A percentile compares a stretch with the other conserved stretches of the same genome.
Conservation (phyloP, 2,888 invertebrate genomes). For the Perdita meconis region DNA sequence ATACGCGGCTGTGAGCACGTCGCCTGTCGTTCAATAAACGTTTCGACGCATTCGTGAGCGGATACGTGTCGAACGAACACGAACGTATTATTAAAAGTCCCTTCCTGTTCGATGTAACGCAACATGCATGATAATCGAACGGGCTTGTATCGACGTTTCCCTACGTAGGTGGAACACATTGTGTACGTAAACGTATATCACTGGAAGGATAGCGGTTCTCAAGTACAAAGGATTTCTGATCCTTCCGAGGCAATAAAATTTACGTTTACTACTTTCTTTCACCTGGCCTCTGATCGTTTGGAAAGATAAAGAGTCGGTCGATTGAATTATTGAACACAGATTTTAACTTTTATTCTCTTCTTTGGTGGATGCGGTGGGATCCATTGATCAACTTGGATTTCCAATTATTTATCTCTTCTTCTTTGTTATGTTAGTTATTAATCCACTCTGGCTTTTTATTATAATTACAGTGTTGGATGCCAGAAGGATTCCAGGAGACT, state of each 20-base stretch:
- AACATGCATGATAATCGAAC: conserved; percentile 61
- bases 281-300: not conserved
- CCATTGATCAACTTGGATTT: too few species aligned
- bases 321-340: not conserved
- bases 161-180: conserved; percentile 53
- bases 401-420: too few species aligned
- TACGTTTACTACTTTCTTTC: not conserved
- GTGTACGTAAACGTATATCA: conserved; percentile 6
- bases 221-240: not conserved
- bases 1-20: conserved; percentile 11
- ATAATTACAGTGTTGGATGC: too few species aligned
- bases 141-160: conserved; percentile 39
- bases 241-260: not conserved
- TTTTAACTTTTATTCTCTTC: not conserved
- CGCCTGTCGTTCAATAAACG: conserved; percentile 20
- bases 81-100: conserved; percentile 56
- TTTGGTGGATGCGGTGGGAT: too few species aligned
- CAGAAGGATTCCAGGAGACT: too few species aligned
- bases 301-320: not conserved
- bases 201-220: conserved; percentile 24
- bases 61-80: conserved; percentile 43
- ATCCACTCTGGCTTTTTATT: too few species aligned
- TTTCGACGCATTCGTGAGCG: conserved; percentile 38
- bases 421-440: too few species aligned
- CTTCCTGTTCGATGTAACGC: conserved; percentile 54